Base-by-base conservation (phyloP, 2,113 vertebrate species). In the Eptesicus fuscus region DNA sequence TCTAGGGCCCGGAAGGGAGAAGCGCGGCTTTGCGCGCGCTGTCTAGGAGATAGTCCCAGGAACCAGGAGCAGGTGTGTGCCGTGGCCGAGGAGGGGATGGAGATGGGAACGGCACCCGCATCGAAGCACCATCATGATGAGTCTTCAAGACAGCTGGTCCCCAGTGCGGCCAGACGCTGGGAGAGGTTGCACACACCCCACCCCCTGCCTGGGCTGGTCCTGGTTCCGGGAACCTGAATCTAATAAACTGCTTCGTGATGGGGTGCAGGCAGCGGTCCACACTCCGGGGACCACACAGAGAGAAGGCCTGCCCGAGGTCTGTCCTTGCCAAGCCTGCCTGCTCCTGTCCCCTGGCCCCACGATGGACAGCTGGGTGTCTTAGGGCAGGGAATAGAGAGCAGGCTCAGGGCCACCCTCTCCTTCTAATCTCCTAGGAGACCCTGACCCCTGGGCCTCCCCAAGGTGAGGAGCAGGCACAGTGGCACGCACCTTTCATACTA, bases 1-100 rank as follows among this genome's bases (percentile, higher is more conserved):
- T 86, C 85, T 95, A 89, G 71, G 73, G 89, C 74, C 70, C 0
- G 51, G 80, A 83, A 89, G 20, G 22, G 74, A 83, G 63, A 90
- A 89, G 35, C 37, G 67, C n/a, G 9, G 28, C 63, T 71, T 23
- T 17, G 1, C 1, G 5, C n/a, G 74, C 71, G 2, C 5, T 30
- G 25, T n/a, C n/a, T 9, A 30, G 56, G 42, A 16, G n/a, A 40
- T 18, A 8, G 37, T 4, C 14, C 9, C 7, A 67, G 47, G 37
- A 17, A 28, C 59, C 32, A 42, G 83, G 18, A 85, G 22, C 25
- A 47, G 59, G n/a, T 23, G n/a, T 1, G 0, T 2, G 18, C 35
- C 11, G 10, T 2, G 37, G 23, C 20, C 9, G 1, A 59, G 44
- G 3, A 67, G 51, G n/a, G 42, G 20, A n/a, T 2, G 10, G 83